Base-by-base conservation (phyloP, 1,140 invertebrate genomes). In the Solen grandis region DNA sequence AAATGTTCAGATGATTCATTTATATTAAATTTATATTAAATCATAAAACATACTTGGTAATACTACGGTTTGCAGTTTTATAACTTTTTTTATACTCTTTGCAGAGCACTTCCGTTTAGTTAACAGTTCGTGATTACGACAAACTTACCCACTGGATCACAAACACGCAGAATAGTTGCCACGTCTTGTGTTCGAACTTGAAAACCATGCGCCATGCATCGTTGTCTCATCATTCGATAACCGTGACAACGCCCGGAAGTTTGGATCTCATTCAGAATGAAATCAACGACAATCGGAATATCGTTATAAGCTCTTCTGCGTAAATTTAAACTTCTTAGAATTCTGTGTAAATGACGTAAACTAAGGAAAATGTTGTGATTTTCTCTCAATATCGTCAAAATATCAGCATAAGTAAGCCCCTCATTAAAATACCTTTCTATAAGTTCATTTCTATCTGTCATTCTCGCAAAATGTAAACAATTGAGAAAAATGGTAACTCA, bases 161-260 rank as follows among this genome's bases (percentile, higher is more conserved):
- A 50, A 50, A 10, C 46, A 50, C n/a, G 46, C 46, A 13, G 46
- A 50, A 50, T 50, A 10, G 10, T 10, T 52, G n/a, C n/a, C n/a
- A n/a, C n/a, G n/a, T n/a, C n/a, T n/a, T n/a, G n/a, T n/a, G n/a
- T n/a, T n/a, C n/a, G 3, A 1, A 52, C 22, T 1, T 1, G 16
- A 52, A 19, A 3, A 52, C 1, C 50, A 52, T 52, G 19, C 27
- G 60, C 19, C 13, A 36, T 38, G 50, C 76, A 74, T 46, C 75
- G 33, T n/a, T 68, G 66, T 50, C 75, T 50, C 82, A 83, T 83
- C 60, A 41, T 74, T 31, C 82, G 38, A 46, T 75, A 83, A 10
- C 82, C 66, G 36, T 80, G 62, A n/a, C 27, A 33, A 2, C 29
- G 8, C 14, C 79, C 70, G 13, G 27, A 62, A 0, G 52, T 59